phyloP scores from a whole-genome alignment of 2,888 invertebrate species.

The Amphimallon solstitiale region DNA sequence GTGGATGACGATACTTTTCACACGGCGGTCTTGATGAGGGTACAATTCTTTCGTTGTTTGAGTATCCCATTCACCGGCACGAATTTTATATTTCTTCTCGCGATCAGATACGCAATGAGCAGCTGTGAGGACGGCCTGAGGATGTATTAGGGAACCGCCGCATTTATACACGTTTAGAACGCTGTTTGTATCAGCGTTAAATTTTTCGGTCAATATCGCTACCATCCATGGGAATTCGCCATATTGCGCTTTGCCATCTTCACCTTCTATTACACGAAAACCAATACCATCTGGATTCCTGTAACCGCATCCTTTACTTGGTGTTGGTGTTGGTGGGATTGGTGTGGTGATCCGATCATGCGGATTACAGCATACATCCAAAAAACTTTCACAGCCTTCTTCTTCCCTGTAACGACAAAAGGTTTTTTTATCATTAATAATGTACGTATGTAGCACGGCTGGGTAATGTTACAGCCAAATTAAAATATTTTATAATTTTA shows the following conservation, averaged over 20 bases:
- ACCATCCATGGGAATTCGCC: slow-evolving; percentile 87
- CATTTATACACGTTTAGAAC: slow-evolving; percentile 67
- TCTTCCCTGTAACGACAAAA: too few species aligned
- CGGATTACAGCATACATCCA: too few species aligned
- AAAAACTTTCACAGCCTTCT: too few species aligned
- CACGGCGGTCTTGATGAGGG: slow-evolving; percentile 76
- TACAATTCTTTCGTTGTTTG: slow-evolving; percentile 75
- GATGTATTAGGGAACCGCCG: slow-evolving; percentile 83
- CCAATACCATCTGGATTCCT: slow-evolving; percentile 51
- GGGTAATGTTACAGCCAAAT: too few species aligned
- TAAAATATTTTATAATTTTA: too few species aligned
- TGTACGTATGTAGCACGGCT: too few species aligned
- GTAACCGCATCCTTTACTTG: slow-evolving; percentile 75
- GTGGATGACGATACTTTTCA: slow-evolving; percentile 69
- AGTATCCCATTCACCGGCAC: slow-evolving; percentile 87
- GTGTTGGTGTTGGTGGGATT: slow-evolving; percentile 52
- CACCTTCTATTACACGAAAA: slow-evolving; percentile 66
- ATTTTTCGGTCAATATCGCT: slow-evolving; percentile 82
- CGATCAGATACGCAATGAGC: slow-evolving; percentile 76
- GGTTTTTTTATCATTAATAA: too few species aligned
- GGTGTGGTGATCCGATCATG: too few species aligned
- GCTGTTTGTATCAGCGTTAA: slow-evolving; percentile 70
- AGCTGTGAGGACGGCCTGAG: slow-evolving; percentile 79
- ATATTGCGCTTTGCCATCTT: slow-evolving; percentile 75
- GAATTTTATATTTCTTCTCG: slow-evolving; percentile 60